Percentiles rank a stretch among this genome's conserved stretches.
These are phyloP conservation scores for Amphipoea oculea DNA, from an alignment of 2,888 invertebrate species.

Conservation along the genomic window DNA sequence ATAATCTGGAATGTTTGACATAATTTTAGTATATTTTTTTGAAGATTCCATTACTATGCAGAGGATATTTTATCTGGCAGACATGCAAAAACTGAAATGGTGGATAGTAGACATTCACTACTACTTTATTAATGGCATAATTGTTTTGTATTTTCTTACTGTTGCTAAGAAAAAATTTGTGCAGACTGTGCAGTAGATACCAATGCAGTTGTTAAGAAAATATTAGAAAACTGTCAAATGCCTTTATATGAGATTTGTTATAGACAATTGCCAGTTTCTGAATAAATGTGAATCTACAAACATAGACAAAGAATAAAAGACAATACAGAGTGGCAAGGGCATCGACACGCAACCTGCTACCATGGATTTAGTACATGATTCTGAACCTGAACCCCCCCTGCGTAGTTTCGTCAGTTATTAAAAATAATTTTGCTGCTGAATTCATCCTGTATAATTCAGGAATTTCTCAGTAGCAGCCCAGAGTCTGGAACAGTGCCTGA, in stretches of 20 bases:
- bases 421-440: too few relatives aligned
- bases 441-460: background rate
- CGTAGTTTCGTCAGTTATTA: too few relatives aligned
- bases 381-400: too few relatives aligned
- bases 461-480: background rate
- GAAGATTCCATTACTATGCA: background rate
- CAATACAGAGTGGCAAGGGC: background rate
- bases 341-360: too few relatives aligned
- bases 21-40: background rate
- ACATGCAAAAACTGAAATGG: background rate
- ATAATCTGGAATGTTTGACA: constrained; percentile 86
- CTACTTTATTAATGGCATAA: background rate
- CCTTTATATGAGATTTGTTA: background rate
- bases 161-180: background rate
- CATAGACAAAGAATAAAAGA: background rate
- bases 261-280: background rate
- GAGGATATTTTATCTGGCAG: background rate
- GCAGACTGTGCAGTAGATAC: background rate
- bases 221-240: background rate
- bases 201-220: background rate
- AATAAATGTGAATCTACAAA: background rate
- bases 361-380: too few relatives aligned
- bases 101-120: background rate
- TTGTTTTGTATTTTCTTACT: background rate
- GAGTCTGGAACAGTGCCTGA: background rate